Conservation (phyloP, 2,113 vertebrate genomes). For the Gyps fulvus region DNA sequence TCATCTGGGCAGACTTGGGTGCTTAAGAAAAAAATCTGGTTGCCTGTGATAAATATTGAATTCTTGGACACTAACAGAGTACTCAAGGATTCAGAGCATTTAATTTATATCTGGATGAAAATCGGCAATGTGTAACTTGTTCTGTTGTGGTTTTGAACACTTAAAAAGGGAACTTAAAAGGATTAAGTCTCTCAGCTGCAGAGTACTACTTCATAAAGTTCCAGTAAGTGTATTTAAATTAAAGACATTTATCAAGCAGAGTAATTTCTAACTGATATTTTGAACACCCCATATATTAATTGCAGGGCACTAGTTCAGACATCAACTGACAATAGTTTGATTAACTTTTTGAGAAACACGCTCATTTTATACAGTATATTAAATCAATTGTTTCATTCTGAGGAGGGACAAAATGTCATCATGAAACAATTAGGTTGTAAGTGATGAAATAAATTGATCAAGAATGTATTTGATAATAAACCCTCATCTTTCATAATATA, state of each 20-base stretch:
- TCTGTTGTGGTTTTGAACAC: neutral
- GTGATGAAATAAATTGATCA: slow-evolving; percentile 1
- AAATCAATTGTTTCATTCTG: slow-evolving; percentile 9
- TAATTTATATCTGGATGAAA: neutral
- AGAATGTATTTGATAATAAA: slow-evolving; percentile 1
- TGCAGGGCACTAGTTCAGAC: slow-evolving; percentile 1
- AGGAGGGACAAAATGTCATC: slow-evolving; percentile 15
- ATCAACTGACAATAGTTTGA: slow-evolving; percentile 28
- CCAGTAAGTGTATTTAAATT: slow-evolving; percentile 9
- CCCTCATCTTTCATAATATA: neutral
- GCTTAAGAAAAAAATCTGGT: neutral
- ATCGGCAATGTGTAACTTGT: neutral
- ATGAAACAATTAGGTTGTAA: neutral
- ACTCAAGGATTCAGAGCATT: neutral
- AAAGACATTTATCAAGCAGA: slow-evolving; percentile 12
- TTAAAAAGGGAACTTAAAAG: neutral
- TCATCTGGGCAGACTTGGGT: neutral
- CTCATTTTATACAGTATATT: slow-evolving; percentile 1
- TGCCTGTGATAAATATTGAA: neutral
- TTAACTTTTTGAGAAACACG: slow-evolving; percentile 26
- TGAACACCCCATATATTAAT: slow-evolving; percentile 20
- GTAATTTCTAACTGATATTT: slow-evolving; percentile 6
- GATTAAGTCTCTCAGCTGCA: neutral
- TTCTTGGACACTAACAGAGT: neutral
- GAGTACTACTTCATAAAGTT: neutral